These are phyloP conservation scores for Eupithecia centaureata DNA, from an alignment of 2,888 invertebrate species.

Conservation along the genomic window DNA sequence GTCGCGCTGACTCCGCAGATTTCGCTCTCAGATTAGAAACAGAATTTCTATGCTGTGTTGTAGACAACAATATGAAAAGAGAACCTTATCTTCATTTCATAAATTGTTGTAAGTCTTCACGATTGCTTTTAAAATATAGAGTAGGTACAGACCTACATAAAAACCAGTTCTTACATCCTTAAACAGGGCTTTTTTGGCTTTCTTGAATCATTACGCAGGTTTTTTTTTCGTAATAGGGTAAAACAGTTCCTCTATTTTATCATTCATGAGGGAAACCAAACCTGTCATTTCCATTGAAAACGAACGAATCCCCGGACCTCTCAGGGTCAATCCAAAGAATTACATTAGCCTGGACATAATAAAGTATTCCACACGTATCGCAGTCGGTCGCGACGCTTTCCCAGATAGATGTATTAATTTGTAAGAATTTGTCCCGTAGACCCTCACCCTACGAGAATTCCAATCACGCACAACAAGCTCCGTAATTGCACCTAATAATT, in stretches of 20 bases:
- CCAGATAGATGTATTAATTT: slow-evolving; percentile 83
- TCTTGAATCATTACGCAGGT: neutral
- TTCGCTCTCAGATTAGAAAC: slow-evolving; percentile 75
- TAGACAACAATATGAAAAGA: slow-evolving; percentile 13
- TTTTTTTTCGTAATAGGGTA: neutral
- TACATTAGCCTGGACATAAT: slow-evolving; percentile 65
- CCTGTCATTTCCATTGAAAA: slow-evolving; percentile 14
- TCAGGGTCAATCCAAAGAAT: slow-evolving; percentile 49
- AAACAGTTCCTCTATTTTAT: neutral
- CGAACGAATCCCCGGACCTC: slow-evolving; percentile 6
- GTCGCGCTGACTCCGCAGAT: slow-evolving; percentile 75
- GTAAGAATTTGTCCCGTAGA: slow-evolving; percentile 82
- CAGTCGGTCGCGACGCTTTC: slow-evolving; percentile 65
- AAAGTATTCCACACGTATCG: slow-evolving; percentile 80
- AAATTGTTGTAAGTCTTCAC: neutral
- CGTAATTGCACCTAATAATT: slow-evolving; percentile 83
- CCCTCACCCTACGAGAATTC: slow-evolving; percentile 74
- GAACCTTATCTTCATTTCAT: neutral
- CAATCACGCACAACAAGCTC: slow-evolving; percentile 83
- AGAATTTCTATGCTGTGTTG: slow-evolving; percentile 49
- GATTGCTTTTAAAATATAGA: neutral
- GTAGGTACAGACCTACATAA: neutral
- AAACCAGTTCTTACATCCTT: neutral
- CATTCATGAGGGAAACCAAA: slow-evolving; percentile 4
- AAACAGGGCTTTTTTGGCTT: too few relatives aligned